A percentile compares a stretch with the other conserved stretches of the same genome.
These are phyloP conservation scores for Drosophila seguyi DNA, from an alignment of 1,140 invertebrate genomes.

Conservation along the genomic window DNA sequence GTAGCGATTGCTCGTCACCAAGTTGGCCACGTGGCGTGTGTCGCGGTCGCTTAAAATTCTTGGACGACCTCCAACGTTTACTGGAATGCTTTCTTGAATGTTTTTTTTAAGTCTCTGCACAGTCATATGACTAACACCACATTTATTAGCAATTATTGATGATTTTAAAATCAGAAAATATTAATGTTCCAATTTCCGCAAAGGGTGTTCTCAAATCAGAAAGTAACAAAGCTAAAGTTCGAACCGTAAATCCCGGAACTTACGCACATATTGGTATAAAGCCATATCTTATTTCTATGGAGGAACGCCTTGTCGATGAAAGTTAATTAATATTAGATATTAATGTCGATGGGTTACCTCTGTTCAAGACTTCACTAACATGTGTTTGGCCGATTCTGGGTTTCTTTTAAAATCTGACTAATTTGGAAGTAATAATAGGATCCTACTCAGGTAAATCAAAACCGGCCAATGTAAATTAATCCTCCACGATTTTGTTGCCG, in stretches of 20 bases:
- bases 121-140: too few species aligned
- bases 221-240: background rate
- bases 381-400: background rate
- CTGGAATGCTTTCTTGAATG: too few species aligned
- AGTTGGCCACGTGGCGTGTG: too few species aligned
- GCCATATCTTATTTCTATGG: too few species aligned
- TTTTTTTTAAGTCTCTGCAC: too few species aligned
- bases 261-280: too few species aligned
- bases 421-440: background rate
- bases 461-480: background rate
- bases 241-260: background rate
- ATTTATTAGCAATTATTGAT: too few species aligned
- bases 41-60: too few species aligned
- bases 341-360: background rate
- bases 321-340: background rate
- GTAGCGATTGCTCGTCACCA: too few species aligned
- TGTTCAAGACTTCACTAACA: too few species aligned
- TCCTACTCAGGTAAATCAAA: background rate
- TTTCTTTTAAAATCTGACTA: background rate
- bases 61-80: too few species aligned
- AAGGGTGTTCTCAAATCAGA: background rate
- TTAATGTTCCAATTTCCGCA: background rate
- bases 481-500: background rate
- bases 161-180: background rate
- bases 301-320: background rate